phyloP scores from a whole-genome alignment of 2,113 vertebrate genomes.

The Spheniscus mendiculus region DNA sequence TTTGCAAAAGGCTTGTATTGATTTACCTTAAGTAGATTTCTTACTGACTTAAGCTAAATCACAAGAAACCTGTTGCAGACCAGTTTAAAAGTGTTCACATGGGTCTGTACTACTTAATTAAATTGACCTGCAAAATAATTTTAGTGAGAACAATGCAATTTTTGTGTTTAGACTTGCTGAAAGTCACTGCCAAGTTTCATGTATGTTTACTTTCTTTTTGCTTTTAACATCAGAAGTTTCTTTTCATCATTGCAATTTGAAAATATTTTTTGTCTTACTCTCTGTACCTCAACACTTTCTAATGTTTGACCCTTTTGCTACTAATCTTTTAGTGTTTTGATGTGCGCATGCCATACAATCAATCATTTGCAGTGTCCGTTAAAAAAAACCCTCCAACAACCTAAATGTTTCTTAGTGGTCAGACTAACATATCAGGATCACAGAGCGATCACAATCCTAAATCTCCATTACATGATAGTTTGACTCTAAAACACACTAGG shows the following conservation, averaged over 20 bases:
- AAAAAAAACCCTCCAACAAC: background rate
- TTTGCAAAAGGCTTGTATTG: constrained; percentile 21
- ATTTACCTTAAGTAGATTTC: constrained; percentile 8
- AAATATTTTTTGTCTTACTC: background rate
- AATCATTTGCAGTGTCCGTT: background rate
- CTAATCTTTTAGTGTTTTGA: background rate
- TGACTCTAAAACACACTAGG: background rate
- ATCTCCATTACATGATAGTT: background rate
- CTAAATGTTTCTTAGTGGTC: background rate
- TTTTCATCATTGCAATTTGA: background rate
- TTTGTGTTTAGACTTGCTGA: background rate
- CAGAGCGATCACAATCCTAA: background rate
- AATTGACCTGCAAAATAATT: background rate
- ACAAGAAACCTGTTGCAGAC: background rate
- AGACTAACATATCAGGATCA: background rate
- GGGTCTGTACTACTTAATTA: background rate
- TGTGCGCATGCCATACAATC: background rate
- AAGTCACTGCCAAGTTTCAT: background rate
- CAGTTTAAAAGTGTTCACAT: background rate
- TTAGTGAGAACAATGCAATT: background rate
- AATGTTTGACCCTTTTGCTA: background rate
- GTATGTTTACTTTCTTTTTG: background rate
- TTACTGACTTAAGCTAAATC: constrained; percentile 2
- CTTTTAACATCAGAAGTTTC: background rate
- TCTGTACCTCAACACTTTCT: background rate